Base-by-base conservation (phyloP, 2,888 invertebrate genomes). In the Meiosimyza platycephala region DNA sequence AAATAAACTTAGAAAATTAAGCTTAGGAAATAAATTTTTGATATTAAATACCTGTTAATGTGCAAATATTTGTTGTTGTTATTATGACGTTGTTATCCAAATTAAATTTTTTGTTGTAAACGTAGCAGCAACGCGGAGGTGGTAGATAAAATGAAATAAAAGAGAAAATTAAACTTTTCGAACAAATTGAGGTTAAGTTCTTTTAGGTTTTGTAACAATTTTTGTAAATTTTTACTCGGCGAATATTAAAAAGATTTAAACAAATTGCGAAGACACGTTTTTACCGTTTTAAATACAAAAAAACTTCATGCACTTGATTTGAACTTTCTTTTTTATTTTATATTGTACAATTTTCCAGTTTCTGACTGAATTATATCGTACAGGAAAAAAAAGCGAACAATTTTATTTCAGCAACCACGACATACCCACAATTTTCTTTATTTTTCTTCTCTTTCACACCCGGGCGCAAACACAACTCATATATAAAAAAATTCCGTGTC, bases 1-100 rank as follows among this genome's bases (percentile, higher is more conserved):
- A 9, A 40, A 40, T 9, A 40, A 40, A 40, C 9, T 40, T 9
- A 9, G 6, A 40, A 40, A 40, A 40, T 9, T 40, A 40, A 9
- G 9, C 40, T 40, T 40, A 40, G 9, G 9, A 40, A 40, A 40
- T 1, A 40, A 9, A 9, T 40, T 9, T 6, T 9, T 40, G 18
- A 18, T 6, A 57, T 57, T 57, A 54, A 54, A 54, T 54, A 40
- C 40, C 40, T 40, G n/a, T 54, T 54, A 54, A 54, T 54, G 9
- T 6, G 40, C 9, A 40, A 54, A 54, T 12, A 54, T 54, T 54
- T 54, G n/a, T 16, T 54, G 11, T 54, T 16, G n/a, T 54, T 16
- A n/a, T 54, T 54, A 54, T 54, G 54, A 16, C 16, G 40, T 16
- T 54, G 54, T 57, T 57, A 57, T 28, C 22, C 57, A 57, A 57